Evolutionary conservation across 1,140 invertebrate genomes (phyloP), one percentile per base, ranked within the genome.

Genomic region (Scaptomyza montana): DNA sequence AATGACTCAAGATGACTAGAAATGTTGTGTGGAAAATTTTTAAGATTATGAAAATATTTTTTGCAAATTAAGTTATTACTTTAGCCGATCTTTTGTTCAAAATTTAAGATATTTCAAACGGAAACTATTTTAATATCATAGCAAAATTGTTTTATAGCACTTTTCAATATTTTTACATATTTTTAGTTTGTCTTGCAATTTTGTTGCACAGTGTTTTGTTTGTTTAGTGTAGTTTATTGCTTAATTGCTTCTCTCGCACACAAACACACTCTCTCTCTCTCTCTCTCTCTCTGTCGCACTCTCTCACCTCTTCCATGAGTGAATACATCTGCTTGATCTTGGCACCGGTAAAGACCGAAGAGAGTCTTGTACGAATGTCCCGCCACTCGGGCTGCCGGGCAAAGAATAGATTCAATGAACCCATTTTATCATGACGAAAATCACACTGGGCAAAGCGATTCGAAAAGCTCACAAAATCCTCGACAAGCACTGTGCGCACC

Each of bases 301-400:
- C 51, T 77, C 84, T 73, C 77, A 92, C 68, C 85, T 94, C 93
- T 60, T 76, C 87, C 77, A 94, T 79, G 25, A 94, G 86, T 47
- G 93, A 92, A 84, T 94, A 94, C 93, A 94, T 94, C 60, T 91
- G 92, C 73, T 93, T 94, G 36, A 95, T 86, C 77, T 94, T 94
- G 45, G 92, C 92, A 5, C 93, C 92, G 0, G 94, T 93, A 49
- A 94, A 94, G 8, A 93, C 92, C 8, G 93, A 93, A 1, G 93
- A 93, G 21, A 94, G 72, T 43, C 93, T 92, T 1, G 92, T 92
- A 10, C 94, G 87, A 7, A 94, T 90, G 43, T 91, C 86, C 64
- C 93, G 94, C 94, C 94, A 95, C 46, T 90, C 73, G 0, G 87
- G 79, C 62, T 92, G 86, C 12, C 90, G 80, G 19, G 79, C 79